Evolutionary conservation across 2,113 vertebrate genomes (phyloP), one percentile per base, ranked within the genome.

Genomic region (Psophia crepitans): DNA sequence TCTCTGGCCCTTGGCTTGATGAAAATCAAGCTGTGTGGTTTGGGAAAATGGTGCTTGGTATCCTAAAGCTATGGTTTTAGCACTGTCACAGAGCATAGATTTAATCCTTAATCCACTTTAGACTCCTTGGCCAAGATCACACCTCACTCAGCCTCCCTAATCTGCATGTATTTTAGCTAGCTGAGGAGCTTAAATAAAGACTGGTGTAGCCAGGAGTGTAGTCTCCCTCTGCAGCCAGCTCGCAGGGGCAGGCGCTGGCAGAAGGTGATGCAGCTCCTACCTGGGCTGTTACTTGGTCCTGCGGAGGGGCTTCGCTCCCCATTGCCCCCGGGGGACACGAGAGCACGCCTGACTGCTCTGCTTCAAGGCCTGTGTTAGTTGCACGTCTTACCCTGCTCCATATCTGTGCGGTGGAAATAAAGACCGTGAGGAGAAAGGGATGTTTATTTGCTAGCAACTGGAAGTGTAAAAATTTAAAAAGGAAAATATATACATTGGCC

Each of bases 321-420:
- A 0, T 10, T 17, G 32, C 13, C 18, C 11, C 6, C 39, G 33
- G 28, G 51, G 23, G 15, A 57, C 18, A 6, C 53, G 49, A 27
- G 14, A 53, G 26, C 68, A n/a, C 6, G 1, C 10, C 53, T 16
- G n/a, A 9, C 21, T 16, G 53, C 44, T 8, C 39, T 24, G 24
- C 58, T 30, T 5, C n/a, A 32, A 48, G 41, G 15, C 11, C 15
- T 2, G 2, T 8, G 4, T 19, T 5, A 44, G 46, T 63, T 26
- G 71, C 1, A 0, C 21, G 39, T 21, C 30, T 44, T 35, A 37
- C 33, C 49, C 60, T 32, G 71, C 75, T 71, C 75, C 1, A 0
- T 21, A 19, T 8, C 73, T 6, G 8, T 17, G 30, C 74, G 33
- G 16, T 35, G 16, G 24, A 69, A 84, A 51, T 27, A 51, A 70